Conservation (phyloP, 2,888 invertebrate species). For the Megalurothrips usitatus region DNA sequence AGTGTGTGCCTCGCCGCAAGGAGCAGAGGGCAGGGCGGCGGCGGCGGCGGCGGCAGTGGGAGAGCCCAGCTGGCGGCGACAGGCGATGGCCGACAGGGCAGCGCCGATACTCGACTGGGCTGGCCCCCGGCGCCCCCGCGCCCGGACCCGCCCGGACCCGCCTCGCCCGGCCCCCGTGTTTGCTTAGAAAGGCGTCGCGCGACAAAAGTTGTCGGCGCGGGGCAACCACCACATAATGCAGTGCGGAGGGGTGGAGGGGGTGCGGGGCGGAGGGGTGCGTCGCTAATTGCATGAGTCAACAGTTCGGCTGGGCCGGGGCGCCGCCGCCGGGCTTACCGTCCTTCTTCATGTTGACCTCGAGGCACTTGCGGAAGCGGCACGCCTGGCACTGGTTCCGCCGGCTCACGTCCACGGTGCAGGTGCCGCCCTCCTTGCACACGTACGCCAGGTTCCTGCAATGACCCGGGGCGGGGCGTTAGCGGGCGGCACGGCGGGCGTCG, state of each 20-base stretch:
- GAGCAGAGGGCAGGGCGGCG: neutral
- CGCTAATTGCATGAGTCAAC: conserved; percentile 23
- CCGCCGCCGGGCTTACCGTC: conserved; percentile 64
- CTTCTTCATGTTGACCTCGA: conserved; percentile 87
- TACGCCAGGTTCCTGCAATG: conserved; percentile 74
- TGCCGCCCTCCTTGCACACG: conserved; percentile 83
- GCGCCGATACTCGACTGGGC: neutral
- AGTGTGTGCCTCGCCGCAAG: too few relatives aligned
- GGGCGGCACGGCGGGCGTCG: neutral
- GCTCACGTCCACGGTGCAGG: conserved; percentile 86
- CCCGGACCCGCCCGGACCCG: too few relatives aligned
- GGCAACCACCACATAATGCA: neutral
- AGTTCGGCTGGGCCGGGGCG: neutral
- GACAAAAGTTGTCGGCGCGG: neutral
- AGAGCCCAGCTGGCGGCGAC: conserved; percentile 7
- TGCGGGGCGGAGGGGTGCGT: neutral
- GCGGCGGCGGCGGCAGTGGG: conserved; percentile 5
- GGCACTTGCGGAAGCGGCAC: conserved; percentile 85
- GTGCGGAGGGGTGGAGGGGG: neutral
- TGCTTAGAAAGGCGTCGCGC: conserved; percentile 5
- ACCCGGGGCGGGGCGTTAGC: too few relatives aligned
- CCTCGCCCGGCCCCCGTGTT: too few relatives aligned
- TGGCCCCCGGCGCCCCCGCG: too few relatives aligned
- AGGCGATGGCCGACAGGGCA: too few relatives aligned
- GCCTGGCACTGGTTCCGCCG: conserved; percentile 92